Base-by-base conservation (phyloP, 2,888 invertebrate species). In the Chrysotoxum bicinctum region DNA sequence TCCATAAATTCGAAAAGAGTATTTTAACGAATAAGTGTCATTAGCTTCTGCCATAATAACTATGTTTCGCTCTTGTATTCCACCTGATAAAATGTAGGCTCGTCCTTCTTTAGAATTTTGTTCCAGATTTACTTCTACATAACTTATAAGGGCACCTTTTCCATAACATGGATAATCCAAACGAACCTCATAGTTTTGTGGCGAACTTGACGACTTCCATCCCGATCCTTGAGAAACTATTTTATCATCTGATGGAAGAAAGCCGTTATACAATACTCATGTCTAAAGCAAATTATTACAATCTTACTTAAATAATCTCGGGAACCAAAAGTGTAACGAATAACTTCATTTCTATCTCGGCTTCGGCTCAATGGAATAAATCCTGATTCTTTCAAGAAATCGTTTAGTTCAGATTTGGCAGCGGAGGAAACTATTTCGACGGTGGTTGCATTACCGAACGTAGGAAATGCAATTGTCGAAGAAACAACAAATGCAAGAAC, bases 71-170 rank as follows among this genome's bases (percentile, higher is more conserved):
- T 87, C 52, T 7, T 88, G 87, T 58, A 88, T 87, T 19, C 89
- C 89, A n/a, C 89, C 89, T 4, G 78, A 12, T 12, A 77, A 16
- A 1, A 89, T 82, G 72, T 87, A 85, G 8, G 87, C 88, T 32
- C 69, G 21, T 7, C 89, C 88, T 4, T 77, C 0, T 16, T 69
- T 83, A 19, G 86, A 85, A 62, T 83, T 88, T 52, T 89, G 89
- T 16, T 87, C 69, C 0, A 88, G 88, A 3, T 64, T 8, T 14
- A 89, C 58, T 68, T 88, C 77, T 3, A 87, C 77, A 72, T 76
- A 88, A 7, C 81, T 88, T n/a, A 89, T 69, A n/a, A 82, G n/a
- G 9, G 87, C 87, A 3, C 88, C 89, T 12, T 26, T 35, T n/a
- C 75, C 77, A 48, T 37, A 76, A 0, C 58, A 23, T 3, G 89